phyloP scores from a whole-genome alignment of 2,113 vertebrate species.

The Alaudala cheleensis region DNA sequence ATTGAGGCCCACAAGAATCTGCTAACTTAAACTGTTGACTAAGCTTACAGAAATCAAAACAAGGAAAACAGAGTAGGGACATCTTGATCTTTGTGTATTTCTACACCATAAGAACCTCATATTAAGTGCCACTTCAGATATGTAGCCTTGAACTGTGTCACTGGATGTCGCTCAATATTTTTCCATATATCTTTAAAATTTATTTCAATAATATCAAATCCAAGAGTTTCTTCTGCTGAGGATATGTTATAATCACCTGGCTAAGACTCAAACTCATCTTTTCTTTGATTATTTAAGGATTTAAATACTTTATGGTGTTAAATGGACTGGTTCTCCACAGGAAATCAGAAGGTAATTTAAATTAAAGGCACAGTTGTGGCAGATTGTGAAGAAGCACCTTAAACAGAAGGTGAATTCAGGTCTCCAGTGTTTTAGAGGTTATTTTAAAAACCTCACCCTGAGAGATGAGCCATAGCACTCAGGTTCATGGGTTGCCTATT shows the following conservation, averaged over 20 bases:
- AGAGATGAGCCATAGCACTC: not conserved
- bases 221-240: not conserved
- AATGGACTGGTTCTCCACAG: not conserved
- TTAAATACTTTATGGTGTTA: not conserved
- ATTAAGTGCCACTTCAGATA: not conserved
- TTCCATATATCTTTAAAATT: not conserved
- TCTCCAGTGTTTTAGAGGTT: not conserved
- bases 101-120: not conserved
- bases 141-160: not conserved
- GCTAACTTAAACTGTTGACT: not conserved
- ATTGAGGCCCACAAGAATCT: not conserved
- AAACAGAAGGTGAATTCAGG: not conserved
- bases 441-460: not conserved
- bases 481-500: not conserved
- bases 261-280: not conserved
- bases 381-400: not conserved
- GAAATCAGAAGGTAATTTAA: not conserved
- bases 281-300: not conserved
- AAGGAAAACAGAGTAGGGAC: not conserved
- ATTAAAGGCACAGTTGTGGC: not conserved
- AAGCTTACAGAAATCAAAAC: not conserved
- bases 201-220: not conserved
- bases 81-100: not conserved
- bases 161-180: not conserved
- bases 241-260: not conserved